phyloP scores from a whole-genome alignment of 2,797 vertebrate species.

The Silurus lanzhouensis region DNA sequence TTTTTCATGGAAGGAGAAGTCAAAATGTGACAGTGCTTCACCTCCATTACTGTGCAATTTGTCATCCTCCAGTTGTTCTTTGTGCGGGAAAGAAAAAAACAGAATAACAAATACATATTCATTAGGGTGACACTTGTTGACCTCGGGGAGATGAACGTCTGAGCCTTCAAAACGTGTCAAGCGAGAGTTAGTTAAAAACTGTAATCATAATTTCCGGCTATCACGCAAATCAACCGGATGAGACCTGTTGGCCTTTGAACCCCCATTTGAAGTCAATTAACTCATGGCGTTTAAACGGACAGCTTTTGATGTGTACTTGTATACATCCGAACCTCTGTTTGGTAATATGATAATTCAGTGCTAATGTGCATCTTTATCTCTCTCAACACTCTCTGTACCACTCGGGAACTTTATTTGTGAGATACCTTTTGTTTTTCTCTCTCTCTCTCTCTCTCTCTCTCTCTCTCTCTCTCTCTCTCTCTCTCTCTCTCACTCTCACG shows the following conservation, averaged over 20 bases:
- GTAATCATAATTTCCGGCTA: not conserved
- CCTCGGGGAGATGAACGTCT: slow-evolving; percentile 4
- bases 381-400: not conserved
- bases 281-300: not conserved
- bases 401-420: slow-evolving; percentile 33
- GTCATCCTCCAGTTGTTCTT: slow-evolving; percentile 84
- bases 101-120: slow-evolving; percentile 61
- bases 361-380: slow-evolving; percentile 22
- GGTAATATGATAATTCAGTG: not conserved
- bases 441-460: slow-evolving; percentile 42
- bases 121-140: slow-evolving; percentile 60
- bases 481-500: not conserved
- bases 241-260: slow-evolving; percentile 13
- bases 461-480: slow-evolving; percentile 1
- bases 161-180: not conserved
- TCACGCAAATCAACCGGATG: not conserved
- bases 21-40: slow-evolving; percentile 66
- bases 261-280: not conserved
- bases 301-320: not conserved
- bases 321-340: not conserved
- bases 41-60: slow-evolving; percentile 81
- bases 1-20: slow-evolving; percentile 25
- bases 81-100: slow-evolving; percentile 22
- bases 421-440: slow-evolving; percentile 45
- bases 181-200: not conserved